A percentile compares a stretch with the other conserved stretches of the same genome.
Conservation (phyloP, 2,888 invertebrate species). For the Cantharis lateralis region DNA sequence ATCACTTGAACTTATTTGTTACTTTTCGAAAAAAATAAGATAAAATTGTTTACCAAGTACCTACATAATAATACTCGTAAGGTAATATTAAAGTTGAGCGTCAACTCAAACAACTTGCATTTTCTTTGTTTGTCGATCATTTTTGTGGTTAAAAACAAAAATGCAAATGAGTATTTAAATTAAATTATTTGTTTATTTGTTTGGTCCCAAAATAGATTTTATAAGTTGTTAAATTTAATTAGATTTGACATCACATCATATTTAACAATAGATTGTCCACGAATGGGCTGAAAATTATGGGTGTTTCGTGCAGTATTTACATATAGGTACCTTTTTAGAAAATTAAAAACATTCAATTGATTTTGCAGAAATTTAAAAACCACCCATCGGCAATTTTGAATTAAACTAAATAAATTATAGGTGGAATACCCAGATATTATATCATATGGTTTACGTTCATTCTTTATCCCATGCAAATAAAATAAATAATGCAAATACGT, state of each 20-base stretch:
- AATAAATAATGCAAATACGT: conserved; percentile 1
- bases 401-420: neutral
- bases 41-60: neutral
- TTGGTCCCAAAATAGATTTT: neutral
- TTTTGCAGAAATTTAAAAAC: neutral
- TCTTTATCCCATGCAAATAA: neutral
- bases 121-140: neutral
- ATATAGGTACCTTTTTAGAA: neutral
- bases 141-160: neutral
- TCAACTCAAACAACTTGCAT: neutral
- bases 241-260: neutral
- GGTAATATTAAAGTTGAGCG: neutral
- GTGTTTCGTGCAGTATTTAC: neutral
- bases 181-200: neutral
- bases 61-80: neutral
- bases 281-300: neutral
- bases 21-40: neutral
- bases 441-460: neutral
- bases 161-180: neutral
- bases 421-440: neutral
- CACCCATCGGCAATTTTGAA: neutral
- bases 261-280: neutral
- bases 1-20: neutral
- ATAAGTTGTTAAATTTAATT: neutral
- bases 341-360: neutral